These are phyloP conservation scores for Austrolebias charrua DNA, from an alignment of 2,797 vertebrate genomes.

Conservation along the genomic window DNA sequence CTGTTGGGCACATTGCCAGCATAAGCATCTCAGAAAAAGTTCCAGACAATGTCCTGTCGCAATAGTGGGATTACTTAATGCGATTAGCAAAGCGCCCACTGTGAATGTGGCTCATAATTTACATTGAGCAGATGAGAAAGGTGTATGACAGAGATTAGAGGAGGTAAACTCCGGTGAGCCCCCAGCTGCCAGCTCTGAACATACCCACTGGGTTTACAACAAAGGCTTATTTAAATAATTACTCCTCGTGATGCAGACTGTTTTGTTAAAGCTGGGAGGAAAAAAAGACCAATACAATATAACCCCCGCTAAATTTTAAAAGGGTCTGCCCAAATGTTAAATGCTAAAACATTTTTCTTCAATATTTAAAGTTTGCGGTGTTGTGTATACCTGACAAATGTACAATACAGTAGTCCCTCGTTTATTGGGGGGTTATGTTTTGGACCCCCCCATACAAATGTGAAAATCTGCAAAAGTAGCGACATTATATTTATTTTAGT, in stretches of 20 bases:
- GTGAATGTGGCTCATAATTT: constrained; percentile 74
- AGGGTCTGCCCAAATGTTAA: neutral
- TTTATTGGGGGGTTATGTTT: too few relatives aligned
- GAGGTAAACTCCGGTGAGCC: constrained; percentile 66
- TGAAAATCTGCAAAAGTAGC: too few relatives aligned
- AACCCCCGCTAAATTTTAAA: too few relatives aligned
- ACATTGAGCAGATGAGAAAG: constrained; percentile 65
- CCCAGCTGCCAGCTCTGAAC: constrained; percentile 24
- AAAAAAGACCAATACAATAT: neutral
- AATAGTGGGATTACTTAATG: constrained; percentile 74
- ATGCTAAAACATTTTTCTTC: neutral
- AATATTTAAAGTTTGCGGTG: neutral
- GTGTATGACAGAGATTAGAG: constrained; percentile 75
- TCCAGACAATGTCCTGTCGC: constrained; percentile 61
- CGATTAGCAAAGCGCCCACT: constrained; percentile 71
- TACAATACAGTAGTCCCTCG: too few relatives aligned
- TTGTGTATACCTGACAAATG: neutral
- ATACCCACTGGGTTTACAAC: constrained; percentile 23
- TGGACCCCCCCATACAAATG: too few relatives aligned
- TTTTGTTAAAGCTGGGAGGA: neutral
- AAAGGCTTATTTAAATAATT: constrained; percentile 31
- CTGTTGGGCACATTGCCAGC: constrained; percentile 47
- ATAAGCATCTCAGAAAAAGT: constrained; percentile 58
- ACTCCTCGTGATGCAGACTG: constrained; percentile 4
- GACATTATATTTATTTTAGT: too few relatives aligned